These are phyloP conservation scores for Neogobius melanostomus DNA, from an alignment of 2,113 vertebrate genomes.

Conservation along the genomic window DNA sequence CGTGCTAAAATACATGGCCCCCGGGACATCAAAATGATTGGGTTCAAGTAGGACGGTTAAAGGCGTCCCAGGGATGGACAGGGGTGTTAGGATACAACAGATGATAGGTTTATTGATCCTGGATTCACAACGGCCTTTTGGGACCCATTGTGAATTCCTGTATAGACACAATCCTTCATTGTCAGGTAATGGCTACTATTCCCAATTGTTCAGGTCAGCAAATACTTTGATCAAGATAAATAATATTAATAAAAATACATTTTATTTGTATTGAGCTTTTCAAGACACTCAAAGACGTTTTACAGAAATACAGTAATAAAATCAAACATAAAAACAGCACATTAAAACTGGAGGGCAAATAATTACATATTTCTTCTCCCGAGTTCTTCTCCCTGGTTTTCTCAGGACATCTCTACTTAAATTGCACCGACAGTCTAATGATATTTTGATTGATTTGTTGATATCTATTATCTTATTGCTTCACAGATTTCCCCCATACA, in stretches of 20 bases:
- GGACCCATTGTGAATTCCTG: constrained; percentile 12
- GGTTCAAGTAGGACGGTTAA: constrained; percentile 47
- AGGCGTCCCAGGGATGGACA: constrained; percentile 15
- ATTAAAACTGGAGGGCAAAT: too few relatives aligned
- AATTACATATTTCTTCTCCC: too few relatives aligned
- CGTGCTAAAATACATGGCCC: constrained; percentile 48
- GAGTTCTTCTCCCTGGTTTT: too few relatives aligned
- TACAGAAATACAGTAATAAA: too few relatives aligned
- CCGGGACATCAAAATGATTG: constrained; percentile 47
- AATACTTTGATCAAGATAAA: neutral
- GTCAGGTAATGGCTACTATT: neutral
- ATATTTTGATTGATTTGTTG: too few relatives aligned
- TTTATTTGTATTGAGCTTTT: neutral
- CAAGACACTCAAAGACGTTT: too few relatives aligned
- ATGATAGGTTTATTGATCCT: constrained; percentile 30
- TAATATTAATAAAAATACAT: too few relatives aligned
- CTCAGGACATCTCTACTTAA: too few relatives aligned
- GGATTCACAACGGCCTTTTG: constrained; percentile 2
- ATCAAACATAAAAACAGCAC: too few relatives aligned
- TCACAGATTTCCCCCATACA: too few relatives aligned
- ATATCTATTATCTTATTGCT: too few relatives aligned
- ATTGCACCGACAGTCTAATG: too few relatives aligned
- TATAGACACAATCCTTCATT: constrained; percentile 1
- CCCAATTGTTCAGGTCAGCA: neutral
- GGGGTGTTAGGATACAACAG: constrained; percentile 4